Conservation (phyloP, 2,113 vertebrate genomes). For the Paramormyrops kingsleyae region DNA sequence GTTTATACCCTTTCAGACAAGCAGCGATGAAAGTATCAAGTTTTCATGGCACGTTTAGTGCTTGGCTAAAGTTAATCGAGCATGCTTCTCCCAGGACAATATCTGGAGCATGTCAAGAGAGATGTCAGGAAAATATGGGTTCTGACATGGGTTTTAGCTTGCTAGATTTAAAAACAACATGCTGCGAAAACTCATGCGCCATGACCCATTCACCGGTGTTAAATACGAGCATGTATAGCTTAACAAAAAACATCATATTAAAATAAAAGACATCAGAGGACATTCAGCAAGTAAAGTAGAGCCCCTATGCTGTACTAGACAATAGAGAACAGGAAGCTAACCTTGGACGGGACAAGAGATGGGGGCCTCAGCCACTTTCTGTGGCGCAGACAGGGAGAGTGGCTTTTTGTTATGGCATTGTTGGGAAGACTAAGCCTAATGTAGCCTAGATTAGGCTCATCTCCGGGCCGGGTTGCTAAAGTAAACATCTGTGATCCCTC, state of each 20-base stretch:
- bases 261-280: background rate
- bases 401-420: background rate
- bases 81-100: background rate
- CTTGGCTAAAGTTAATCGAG: conserved; percentile 1
- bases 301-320: background rate
- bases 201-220: background rate
- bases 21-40: conserved; percentile 2
- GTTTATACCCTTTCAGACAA: background rate
- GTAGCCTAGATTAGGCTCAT: conserved; percentile 3
- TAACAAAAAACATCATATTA: background rate
- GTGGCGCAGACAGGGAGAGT: background rate
- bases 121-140: background rate
- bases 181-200: background rate
- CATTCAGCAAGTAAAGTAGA: background rate
- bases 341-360: background rate
- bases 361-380: background rate
- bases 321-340: background rate
- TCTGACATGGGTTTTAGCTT: background rate
- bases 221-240: background rate
- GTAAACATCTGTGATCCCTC: conserved; percentile 4
- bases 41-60: background rate
- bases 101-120: background rate
- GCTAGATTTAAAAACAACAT: background rate
- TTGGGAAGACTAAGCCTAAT: conserved; percentile 19
- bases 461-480: background rate